Evolutionary conservation across 2,888 invertebrate genomes (phyloP), one percentile per base, ranked within the genome.

Genomic region (Scaptomyza cyrtandrae): DNA sequence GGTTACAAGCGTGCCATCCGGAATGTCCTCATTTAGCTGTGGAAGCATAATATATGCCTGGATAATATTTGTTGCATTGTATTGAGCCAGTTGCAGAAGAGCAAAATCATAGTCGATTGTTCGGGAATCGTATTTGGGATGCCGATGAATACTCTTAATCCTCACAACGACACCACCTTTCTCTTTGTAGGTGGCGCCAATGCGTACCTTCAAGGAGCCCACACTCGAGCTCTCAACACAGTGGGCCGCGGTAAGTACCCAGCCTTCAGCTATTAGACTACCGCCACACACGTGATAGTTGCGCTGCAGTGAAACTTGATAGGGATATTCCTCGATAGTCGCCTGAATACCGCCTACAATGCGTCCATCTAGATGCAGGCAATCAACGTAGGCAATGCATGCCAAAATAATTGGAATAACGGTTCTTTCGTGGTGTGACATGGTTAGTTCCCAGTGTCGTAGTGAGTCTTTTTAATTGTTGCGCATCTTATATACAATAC

Each of bases 231-330:
- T 86, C 13, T 78, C 76, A 1, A 90, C 90, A 62, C 93, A 93
- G 60, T 93, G 91, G 59, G 92, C 93, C 0, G 93, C 93, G 1
- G 93, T 93, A 6, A 93, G 67, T 3, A 93, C 91, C 55, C 87
- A 89, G 5, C 79, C 88, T 37, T 73, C 71, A 6, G 86, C 89
- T 37, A 93, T 90, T 53, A 93, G 89, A 0, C 92, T 91, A 5
- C 92, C 93, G 14, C 93, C 93, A 57, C 93, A 93, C 56, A 89
- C 90, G 64, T 93, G 93, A 49, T 73, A 80, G 3, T 74, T 80
- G 11, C 87, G 87, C 55, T 91, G 90, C 35, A 93, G 70, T 0
- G 93, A 93, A 0, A 93, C 88, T 81, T 93, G 93, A 71, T 92
- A 92, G 1, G 93, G 93, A 55, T 91, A 90, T 33, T 90, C 83